phyloP scores from a whole-genome alignment of 2,797 vertebrate genomes.

The Distichodus sexfasciatus region DNA sequence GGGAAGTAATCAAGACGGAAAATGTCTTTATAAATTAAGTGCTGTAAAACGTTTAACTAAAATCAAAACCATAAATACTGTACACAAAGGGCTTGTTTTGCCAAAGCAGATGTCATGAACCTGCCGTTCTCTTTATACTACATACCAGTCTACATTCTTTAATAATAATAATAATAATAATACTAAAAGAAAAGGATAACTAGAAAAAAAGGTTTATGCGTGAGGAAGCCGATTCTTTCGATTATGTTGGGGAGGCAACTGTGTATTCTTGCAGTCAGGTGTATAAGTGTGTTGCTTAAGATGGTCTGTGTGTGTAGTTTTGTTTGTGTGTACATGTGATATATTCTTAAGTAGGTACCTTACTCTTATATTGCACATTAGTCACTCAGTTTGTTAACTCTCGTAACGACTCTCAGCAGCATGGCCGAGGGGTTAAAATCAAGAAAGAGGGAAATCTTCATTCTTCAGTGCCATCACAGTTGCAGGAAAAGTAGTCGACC shows the following conservation, averaged over 20 bases:
- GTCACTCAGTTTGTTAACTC: slow-evolving; percentile 49
- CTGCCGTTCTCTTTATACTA: slow-evolving; percentile 50
- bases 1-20: slow-evolving; percentile 59
- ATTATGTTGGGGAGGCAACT: slow-evolving; percentile 20
- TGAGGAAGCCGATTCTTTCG: slow-evolving; percentile 45
- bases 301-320: slow-evolving; percentile 34
- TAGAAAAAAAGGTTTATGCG: slow-evolving; percentile 46
- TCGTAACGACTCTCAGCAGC: slow-evolving; percentile 19
- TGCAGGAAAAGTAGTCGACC: slow-evolving; percentile 49
- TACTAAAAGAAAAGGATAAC: slow-evolving; percentile 43
- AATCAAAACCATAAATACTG: slow-evolving; percentile 90
- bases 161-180: slow-evolving; percentile 54
- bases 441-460: slow-evolving; percentile 51
- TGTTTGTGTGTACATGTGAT: slow-evolving; percentile 33
- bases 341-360: slow-evolving; percentile 51
- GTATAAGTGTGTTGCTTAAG: slow-evolving; percentile 34
- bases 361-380: slow-evolving; percentile 69
- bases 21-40: slow-evolving; percentile 84
- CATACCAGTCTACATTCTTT: slow-evolving; percentile 42
- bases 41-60: slow-evolving; percentile 70
- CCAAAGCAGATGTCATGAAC: slow-evolving; percentile 54
- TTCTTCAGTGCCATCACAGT: slow-evolving; percentile 45
- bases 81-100: slow-evolving; percentile 71
- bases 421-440: slow-evolving; percentile 22
- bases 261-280: neutral